These are phyloP conservation scores for Stichodactyla mertensii DNA, from an alignment of 64 coral and sea anemone species.

Conservation along the genomic window DNA sequence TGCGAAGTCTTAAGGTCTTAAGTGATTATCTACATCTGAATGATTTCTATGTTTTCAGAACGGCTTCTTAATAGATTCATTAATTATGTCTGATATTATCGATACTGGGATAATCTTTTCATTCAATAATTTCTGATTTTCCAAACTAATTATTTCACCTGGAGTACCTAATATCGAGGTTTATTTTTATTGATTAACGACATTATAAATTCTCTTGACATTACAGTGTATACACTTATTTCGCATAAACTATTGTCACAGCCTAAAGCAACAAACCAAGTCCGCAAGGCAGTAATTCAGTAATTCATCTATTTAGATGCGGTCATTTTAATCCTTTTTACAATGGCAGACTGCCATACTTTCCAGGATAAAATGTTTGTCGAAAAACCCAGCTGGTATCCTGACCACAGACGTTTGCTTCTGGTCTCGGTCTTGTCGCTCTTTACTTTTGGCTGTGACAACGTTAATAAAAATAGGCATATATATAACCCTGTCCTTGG, in stretches of 20 bases:
- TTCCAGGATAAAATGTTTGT: no score
- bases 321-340: no score
- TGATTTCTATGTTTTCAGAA: background rate
- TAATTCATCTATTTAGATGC: no score
- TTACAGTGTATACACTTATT: background rate
- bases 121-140: background rate
- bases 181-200: background rate
- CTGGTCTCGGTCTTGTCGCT: no score
- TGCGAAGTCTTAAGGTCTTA: slow-evolving; percentile 7
- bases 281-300: no score
- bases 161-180: background rate
- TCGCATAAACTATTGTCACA: no score
- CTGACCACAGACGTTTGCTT: no score
- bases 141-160: background rate
- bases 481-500: background rate
- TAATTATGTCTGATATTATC: background rate
- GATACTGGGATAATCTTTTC: background rate
- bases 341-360: no score
- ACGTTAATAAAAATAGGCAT: background rate
- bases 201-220: background rate
- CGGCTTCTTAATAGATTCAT: background rate
- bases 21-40: slow-evolving; percentile 12
- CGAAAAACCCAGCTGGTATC: no score
- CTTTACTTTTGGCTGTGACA: no score
- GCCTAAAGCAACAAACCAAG: no score